Percentiles rank a stretch among this genome's conserved stretches.
Evolutionary conservation across 2,888 invertebrate species (phyloP).

Genomic region (Cephus sareptanus): DNA sequence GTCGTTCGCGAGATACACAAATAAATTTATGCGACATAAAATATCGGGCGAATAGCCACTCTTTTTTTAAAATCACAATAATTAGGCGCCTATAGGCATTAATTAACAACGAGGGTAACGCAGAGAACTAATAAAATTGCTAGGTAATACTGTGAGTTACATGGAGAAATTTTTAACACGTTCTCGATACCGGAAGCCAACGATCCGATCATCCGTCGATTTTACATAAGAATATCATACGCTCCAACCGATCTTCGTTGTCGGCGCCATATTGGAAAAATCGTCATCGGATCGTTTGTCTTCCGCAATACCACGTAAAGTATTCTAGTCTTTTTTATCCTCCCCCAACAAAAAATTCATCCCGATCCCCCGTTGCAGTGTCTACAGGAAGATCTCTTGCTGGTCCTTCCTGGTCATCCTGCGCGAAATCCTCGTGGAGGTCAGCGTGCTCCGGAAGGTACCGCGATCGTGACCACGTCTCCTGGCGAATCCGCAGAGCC

Average conservation of each 20-base stretch:
- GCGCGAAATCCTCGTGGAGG: conserved; percentile 39
- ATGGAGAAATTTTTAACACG: neutral
- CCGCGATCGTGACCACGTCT: conserved; percentile 62
- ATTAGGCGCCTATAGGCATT: neutral
- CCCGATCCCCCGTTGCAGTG: neutral
- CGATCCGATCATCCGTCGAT: neutral
- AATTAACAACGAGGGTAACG: neutral
- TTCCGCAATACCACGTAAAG: neutral
- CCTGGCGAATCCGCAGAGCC: conserved; percentile 73
- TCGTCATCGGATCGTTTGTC: neutral
- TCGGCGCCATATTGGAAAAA: neutral
- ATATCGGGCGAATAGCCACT: too few species aligned
- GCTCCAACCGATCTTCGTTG: neutral
- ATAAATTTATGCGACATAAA: neutral
- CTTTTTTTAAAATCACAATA: neutral
- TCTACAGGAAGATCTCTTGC: conserved; percentile 56
- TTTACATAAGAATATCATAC: neutral
- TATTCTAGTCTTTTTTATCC: neutral
- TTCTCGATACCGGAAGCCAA: neutral
- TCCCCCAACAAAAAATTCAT: neutral
- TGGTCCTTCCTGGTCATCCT: conserved; percentile 47
- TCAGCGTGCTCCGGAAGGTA: conserved; percentile 69
- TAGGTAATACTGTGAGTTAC: neutral
- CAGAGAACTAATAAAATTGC: neutral
- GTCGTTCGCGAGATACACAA: neutral